Base-by-base conservation (phyloP, 23 tunicate species). In the Diplosoma virens region DNA sequence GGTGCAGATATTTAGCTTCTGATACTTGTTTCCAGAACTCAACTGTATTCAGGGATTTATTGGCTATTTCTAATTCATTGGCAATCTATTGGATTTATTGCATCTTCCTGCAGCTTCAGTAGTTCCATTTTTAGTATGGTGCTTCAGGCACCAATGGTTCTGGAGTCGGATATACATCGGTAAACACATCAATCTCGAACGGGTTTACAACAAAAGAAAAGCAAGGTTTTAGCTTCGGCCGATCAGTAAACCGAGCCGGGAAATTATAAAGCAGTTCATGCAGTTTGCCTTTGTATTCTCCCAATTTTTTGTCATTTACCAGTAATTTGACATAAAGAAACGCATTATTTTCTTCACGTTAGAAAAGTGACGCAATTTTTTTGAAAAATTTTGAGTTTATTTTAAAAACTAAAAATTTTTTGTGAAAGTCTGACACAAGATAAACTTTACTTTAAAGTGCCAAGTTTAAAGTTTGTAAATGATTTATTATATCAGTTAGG, bases 281-380 rank as follows among this genome's bases (percentile, higher is more conserved):
- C 47, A 79, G 76, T 79, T 79, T 78, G 75, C 60, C 74, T 78
- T 78, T 79, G 84, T 79, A 79, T 66, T 66, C 76, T 79, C 67
- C 76, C 76, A 79, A 64, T 77, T 77, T 60, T 34, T 73, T 25
- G 24, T 59, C 33, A 37, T n/a, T n/a, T n/a, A n/a, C n/a, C n/a
- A n/a, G n/a, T n/a, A n/a, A n/a, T n/a, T n/a, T n/a, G n/a, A n/a
- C n/a, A n/a, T n/a, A n/a, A n/a, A n/a, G n/a, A n/a, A n/a, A n/a
- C n/a, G n/a, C n/a, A n/a, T n/a, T n/a, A n/a, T n/a, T n/a, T n/a
- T n/a, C n/a, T 56, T 77, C 55, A 77, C 71, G 37, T 77, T 59
- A 75, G 79, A 66, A 47, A 55, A 75, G 66, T 75, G 79, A 75
- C 32, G 22, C 66, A 75, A 75, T 75, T 28, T 75, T 75, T 75